Evolutionary conservation across 2,113 vertebrate genomes (phyloP).

Genomic region (Antechinus flavipes): DNA sequence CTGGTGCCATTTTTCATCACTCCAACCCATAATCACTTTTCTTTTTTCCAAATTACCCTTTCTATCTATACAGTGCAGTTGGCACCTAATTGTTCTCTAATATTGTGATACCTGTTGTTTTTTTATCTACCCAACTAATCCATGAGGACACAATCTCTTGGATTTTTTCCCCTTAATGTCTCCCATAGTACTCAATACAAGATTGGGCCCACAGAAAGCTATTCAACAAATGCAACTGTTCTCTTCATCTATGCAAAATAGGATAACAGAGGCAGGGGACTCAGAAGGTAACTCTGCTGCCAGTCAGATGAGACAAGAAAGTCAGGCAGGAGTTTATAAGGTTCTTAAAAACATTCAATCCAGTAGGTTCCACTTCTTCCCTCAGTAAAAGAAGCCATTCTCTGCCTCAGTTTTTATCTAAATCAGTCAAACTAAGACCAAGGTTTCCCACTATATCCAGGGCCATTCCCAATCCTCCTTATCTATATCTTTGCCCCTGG

Average conservation of each 20-base stretch:
- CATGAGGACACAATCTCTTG: not conserved
- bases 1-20: not conserved
- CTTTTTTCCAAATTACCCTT: not conserved
- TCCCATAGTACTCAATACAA: not conserved
- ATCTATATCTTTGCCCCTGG: no score
- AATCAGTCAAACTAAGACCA: no score
- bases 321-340: not conserved
- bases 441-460: no score
- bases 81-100: not conserved
- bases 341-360: not conserved
- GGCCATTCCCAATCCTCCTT: no score
- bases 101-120: not conserved
- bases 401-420: no score
- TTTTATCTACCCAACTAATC: not conserved
- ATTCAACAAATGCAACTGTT: not conserved
- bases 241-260: not conserved
- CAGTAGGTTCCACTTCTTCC: not conserved
- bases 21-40: not conserved
- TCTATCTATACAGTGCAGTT: not conserved
- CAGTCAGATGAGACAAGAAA: not conserved
- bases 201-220: not conserved
- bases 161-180: not conserved
- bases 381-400: not conserved
- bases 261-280: not conserved
- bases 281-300: not conserved